A percentile compares a stretch with the other conserved stretches of the same genome.
Evolutionary conservation across 2,113 vertebrate genomes (phyloP).

Genomic region (Gila orcuttii): DNA sequence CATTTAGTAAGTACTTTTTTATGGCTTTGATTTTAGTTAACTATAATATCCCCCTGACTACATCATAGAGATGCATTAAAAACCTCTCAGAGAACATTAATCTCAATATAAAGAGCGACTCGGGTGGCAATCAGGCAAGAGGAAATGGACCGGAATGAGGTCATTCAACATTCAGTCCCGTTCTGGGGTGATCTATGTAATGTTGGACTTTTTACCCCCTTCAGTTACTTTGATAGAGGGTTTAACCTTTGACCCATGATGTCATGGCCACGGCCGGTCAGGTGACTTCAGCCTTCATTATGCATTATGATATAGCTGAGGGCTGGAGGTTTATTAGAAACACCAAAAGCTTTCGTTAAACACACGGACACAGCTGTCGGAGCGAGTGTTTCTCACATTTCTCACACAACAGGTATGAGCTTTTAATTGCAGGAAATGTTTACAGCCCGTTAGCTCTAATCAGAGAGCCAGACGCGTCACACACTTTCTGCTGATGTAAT

Average conservation of each 20-base stretch:
- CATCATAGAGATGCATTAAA: background rate
- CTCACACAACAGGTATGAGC: constrained; percentile 33
- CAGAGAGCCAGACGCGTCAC: background rate
- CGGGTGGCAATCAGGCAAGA: constrained; percentile 61
- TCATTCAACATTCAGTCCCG: constrained; percentile 66
- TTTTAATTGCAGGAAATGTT: constrained; percentile 39
- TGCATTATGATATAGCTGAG: constrained; percentile 41
- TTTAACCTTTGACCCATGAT: constrained; percentile 71
- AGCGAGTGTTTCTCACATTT: background rate
- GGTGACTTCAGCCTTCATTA: constrained; percentile 58
- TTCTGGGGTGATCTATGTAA: constrained; percentile 60
- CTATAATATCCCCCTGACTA: background rate
- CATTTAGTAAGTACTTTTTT: no score
- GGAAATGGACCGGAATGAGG: constrained; percentile 62
- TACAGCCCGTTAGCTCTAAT: constrained; percentile 13
- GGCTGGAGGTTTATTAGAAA: constrained; percentile 65
- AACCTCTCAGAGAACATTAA: background rate
- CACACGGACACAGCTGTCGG: constrained; percentile 32
- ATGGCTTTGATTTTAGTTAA: background rate
- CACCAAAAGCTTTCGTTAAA: constrained; percentile 63
- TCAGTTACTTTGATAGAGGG: constrained; percentile 68
- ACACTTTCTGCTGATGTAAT: background rate
- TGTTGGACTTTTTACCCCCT: constrained; percentile 64
- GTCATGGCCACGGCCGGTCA: constrained; percentile 61
- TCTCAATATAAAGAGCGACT: constrained; percentile 45